Evolutionary conservation across 2,113 vertebrate species (phyloP), one percentile per base, ranked within the genome.

Genomic region (Tonatia bakeri): DNA sequence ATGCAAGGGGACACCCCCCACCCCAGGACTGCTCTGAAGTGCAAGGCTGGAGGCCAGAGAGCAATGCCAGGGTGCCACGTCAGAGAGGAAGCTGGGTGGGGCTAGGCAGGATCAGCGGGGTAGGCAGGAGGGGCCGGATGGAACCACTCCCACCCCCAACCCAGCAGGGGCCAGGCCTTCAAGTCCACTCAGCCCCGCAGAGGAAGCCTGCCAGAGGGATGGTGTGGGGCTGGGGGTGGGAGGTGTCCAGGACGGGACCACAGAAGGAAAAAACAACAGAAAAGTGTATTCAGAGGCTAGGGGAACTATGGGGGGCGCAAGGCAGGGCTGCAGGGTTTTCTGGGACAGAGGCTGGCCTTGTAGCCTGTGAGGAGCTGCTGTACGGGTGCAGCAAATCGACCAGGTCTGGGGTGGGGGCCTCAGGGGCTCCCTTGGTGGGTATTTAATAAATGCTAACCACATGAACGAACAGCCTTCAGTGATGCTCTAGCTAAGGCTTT

Each of bases 51-150:
- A 89, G 79, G 79, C 85, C 40, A 72, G 75, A 59, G 59, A 64
- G 76, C 47, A 19, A 31, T 52, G 75, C 33, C 67, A 50, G 31
- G 80, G 31, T 88, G 96, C 95, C 96, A 90, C 16, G 19, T 94
- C 94, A 94, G 94, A 45, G 90, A 96, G 84, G 93, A 85, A 94
- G 85, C 76, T 22, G 94, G 70, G 72, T 87, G 43, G 77, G 61
- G 45, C 86, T 56, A 45, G 75, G 59, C 70, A 24, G 69, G 77
- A 31, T 56, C 26, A 3, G 45, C 5, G 14, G 64, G 64, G 80
- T 52, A 47, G 38, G 36, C 4, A 33, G 88, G 92, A 9, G 75
- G 76, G 43, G 45, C 89, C 16, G 7, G 64, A 17, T 22, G 31
- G 79, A 40, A 76, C 72, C 93, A 73, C 82, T 8, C 92, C 59